These are phyloP conservation scores for Terrapene triunguis DNA, from an alignment of 2,113 vertebrate genomes.

Conservation along the genomic window DNA sequence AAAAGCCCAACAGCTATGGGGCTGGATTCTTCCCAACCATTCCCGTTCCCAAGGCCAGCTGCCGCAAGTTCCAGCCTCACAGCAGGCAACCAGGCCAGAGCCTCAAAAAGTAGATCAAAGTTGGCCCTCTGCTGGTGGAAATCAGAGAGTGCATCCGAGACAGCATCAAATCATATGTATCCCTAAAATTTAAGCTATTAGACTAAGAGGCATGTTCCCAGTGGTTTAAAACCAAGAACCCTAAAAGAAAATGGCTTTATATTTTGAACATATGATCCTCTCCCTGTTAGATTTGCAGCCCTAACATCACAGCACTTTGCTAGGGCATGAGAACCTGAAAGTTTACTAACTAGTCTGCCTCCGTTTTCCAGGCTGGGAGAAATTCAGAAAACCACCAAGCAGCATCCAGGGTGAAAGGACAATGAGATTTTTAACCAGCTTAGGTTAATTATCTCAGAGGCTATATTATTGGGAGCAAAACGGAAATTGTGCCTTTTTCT, in stretches of 20 bases:
- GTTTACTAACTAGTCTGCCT: neutral
- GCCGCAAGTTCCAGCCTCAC: slow-evolving; percentile 54
- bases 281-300: accelerated
- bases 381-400: neutral
- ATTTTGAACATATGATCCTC: neutral
- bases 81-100: slow-evolving; percentile 60
- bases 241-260: neutral
- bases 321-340: neutral
- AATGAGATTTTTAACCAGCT: neutral
- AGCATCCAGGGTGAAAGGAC: neutral
- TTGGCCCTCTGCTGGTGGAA: slow-evolving; percentile 81
- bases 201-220: neutral
- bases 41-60: slow-evolving; percentile 48
- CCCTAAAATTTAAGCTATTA: neutral
- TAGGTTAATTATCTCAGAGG: neutral
- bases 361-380: neutral
- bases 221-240: neutral
- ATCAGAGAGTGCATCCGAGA: neutral
- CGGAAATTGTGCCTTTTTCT: neutral
- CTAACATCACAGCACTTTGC: neutral
- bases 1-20: slow-evolving; percentile 12
- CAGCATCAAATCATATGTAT: neutral
- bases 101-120: slow-evolving; percentile 53
- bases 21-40: slow-evolving; percentile 4
- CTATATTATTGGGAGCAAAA: neutral